A percentile compares a stretch with the other conserved stretches of the same genome.
Conservation (phyloP, 1,140 invertebrate species). For the Rhyacophila brunnea region DNA sequence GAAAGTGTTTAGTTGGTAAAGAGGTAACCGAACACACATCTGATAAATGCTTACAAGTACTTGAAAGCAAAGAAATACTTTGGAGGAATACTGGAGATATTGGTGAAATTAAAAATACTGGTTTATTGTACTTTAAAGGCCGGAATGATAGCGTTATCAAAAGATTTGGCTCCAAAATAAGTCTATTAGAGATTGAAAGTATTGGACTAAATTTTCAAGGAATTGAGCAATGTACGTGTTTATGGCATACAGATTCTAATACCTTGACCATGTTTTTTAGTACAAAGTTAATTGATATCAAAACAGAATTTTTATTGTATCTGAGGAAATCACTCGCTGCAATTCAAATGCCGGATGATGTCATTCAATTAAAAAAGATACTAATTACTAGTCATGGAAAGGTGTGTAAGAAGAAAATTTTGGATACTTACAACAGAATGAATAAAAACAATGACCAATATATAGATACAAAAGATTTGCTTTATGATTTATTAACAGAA, state of each 20-base stretch:
- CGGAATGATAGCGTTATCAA: constrained; percentile 70
- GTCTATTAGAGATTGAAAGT: constrained; percentile 61
- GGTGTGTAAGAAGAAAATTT: constrained; percentile 46
- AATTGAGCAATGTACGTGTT: constrained; percentile 52
- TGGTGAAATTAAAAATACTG: constrained; percentile 55
- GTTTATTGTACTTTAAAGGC: constrained; percentile 62
- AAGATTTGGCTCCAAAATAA: constrained; percentile 69
- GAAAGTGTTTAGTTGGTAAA: constrained; percentile 58
- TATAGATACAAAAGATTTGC: not conserved
- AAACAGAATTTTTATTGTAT: constrained; percentile 31
- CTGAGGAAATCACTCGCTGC: constrained; percentile 19
- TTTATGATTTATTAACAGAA: constrained; percentile 5
- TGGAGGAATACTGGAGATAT: constrained; percentile 70
- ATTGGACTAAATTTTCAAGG: constrained; percentile 47
- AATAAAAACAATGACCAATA: not conserved
- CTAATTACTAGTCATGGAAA: constrained; percentile 64
- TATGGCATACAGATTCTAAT: constrained; percentile 52
- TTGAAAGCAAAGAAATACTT: constrained; percentile 41
- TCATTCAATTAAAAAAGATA: constrained; percentile 52
- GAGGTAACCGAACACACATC: constrained; percentile 11
- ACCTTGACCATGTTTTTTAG: constrained; percentile 55
- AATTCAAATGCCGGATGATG: constrained; percentile 50
- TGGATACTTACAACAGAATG: constrained; percentile 34
- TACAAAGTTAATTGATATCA: constrained; percentile 34
- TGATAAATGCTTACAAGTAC: not conserved